These are phyloP conservation scores for Drosophila putrida DNA, from an alignment of 2,888 invertebrate genomes.

Conservation along the genomic window DNA sequence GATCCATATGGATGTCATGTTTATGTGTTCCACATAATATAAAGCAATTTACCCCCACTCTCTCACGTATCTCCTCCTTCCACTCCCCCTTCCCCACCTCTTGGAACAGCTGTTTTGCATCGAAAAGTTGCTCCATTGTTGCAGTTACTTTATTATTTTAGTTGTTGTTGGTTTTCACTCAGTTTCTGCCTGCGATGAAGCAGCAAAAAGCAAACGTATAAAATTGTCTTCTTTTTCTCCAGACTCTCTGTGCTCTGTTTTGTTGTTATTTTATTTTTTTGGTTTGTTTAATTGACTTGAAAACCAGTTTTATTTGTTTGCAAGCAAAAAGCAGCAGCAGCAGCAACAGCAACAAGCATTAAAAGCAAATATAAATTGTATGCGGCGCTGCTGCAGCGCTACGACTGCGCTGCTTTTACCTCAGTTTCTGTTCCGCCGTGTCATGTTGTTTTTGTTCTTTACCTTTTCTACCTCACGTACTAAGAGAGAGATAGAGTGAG, in stretches of 20 bases:
- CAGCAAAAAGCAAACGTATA: conserved; percentile 19
- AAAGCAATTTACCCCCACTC: neutral
- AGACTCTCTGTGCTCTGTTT: conserved; percentile 41
- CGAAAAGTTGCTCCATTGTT: conserved; percentile 41
- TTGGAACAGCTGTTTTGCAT: conserved; percentile 43
- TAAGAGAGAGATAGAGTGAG: conserved; percentile 8
- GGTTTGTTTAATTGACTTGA: conserved; percentile 74
- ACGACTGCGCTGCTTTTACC: conserved; percentile 30
- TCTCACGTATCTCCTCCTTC: neutral
- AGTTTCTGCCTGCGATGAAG: conserved; percentile 14
- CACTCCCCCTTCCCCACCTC: neutral
- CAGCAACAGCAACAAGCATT: conserved; percentile 61
- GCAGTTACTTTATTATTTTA: conserved; percentile 20
- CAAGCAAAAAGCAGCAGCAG: conserved; percentile 58
- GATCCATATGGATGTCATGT: conserved; percentile 3
- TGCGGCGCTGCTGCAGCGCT: conserved; percentile 44
- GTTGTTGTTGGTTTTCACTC: conserved; percentile 1
- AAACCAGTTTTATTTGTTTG: conserved; percentile 78
- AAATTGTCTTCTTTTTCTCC: conserved; percentile 30
- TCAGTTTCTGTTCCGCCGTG: conserved; percentile 33
- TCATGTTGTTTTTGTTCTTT: conserved; percentile 20
- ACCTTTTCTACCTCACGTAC: conserved; percentile 46
- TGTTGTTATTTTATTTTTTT: conserved; percentile 46
- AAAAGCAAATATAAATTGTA: conserved; percentile 76
- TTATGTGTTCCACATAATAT: conserved; percentile 8